A percentile compares a stretch with the other conserved stretches of the same genome.
Evolutionary conservation across 2,113 vertebrate genomes (phyloP).

Genomic region (Muscicapa adusta): DNA sequence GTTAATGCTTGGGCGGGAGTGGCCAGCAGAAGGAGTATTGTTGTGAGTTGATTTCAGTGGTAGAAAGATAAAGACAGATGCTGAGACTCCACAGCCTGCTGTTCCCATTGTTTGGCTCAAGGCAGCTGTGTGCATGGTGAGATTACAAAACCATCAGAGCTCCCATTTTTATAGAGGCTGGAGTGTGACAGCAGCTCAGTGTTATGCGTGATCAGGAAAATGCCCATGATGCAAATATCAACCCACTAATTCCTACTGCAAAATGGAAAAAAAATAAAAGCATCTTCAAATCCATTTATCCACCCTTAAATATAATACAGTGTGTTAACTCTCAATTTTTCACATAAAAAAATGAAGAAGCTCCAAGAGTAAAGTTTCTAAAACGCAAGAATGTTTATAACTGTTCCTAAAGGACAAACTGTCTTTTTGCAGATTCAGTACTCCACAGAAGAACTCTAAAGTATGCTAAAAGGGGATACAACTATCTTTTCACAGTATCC

Average conservation of each 20-base stretch:
- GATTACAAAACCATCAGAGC: neutral
- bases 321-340: neutral
- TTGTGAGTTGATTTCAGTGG: neutral
- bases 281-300: neutral
- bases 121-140: neutral
- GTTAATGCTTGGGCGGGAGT: neutral
- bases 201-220: neutral
- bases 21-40: neutral
- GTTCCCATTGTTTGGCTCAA: neutral
- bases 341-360: neutral
- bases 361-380: neutral
- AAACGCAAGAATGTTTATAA: neutral
- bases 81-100: neutral
- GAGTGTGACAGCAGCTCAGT: neutral
- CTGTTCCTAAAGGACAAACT: neutral
- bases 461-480: neutral
- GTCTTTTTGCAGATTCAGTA: neutral
- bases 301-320: neutral
- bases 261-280: neutral
- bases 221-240: neutral
- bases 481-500: neutral
- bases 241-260: neutral
- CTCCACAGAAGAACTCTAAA: neutral
- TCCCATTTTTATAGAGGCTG: neutral
- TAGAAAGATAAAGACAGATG: neutral